These are phyloP conservation scores for Phalacrocorax aristotelis DNA, from an alignment of 2,113 vertebrate genomes.

Conservation along the genomic window DNA sequence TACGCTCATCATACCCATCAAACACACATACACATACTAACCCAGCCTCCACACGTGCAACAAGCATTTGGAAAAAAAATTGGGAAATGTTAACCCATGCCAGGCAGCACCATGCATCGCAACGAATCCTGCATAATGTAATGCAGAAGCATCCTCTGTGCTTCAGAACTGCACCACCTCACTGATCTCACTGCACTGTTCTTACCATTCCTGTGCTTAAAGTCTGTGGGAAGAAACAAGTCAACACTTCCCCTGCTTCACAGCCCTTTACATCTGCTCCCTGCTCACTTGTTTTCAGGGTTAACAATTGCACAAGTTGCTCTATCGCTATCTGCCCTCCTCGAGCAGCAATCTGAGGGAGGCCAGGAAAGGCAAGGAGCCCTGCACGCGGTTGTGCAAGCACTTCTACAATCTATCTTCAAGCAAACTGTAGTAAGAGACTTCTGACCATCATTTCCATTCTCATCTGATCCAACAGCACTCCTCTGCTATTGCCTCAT, in stretches of 20 bases:
- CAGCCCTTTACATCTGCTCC: neutral
- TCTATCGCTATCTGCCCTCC: neutral
- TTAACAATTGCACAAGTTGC: neutral
- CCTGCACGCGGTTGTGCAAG: accelerated
- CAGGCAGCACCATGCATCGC: neutral
- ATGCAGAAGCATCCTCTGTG: neutral
- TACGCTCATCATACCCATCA: neutral
- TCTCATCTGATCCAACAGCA: neutral
- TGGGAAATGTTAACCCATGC: neutral
- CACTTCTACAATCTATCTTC: neutral
- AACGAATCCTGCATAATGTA: neutral
- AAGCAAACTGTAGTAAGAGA: neutral
- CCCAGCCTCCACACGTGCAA: neutral
- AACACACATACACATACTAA: neutral
- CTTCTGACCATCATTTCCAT: neutral
- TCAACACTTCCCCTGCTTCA: neutral
- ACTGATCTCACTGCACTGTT: neutral
- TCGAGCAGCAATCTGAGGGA: neutral
- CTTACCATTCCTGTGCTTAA: neutral
- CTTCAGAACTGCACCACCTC: neutral
- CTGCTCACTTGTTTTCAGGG: neutral
- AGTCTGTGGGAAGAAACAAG: neutral
- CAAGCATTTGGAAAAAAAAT: neutral
- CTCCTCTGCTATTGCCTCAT: neutral
- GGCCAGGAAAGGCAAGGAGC: neutral